Evolutionary conservation across 1,140 invertebrate genomes (phyloP).

Genomic region (Leptinotarsa undecemlineata): DNA sequence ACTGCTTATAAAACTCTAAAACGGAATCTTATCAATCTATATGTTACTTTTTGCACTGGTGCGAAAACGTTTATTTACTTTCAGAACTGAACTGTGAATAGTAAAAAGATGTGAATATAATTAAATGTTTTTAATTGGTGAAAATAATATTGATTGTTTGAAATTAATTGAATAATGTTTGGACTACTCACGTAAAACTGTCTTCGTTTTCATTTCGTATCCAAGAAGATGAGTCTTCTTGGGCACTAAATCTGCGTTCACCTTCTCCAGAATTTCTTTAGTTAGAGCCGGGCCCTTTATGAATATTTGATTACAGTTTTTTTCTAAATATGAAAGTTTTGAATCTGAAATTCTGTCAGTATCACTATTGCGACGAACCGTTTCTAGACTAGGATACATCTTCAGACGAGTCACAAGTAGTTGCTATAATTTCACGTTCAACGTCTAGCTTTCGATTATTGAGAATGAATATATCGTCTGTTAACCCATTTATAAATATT

Average conservation of each 20-base stretch:
- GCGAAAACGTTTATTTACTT: no score
- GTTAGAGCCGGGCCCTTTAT: conserved; percentile 41
- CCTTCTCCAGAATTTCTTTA: conserved; percentile 45
- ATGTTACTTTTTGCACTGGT: no score
- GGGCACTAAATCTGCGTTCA: conserved; percentile 41
- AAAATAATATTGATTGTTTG: no score
- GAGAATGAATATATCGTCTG: background rate
- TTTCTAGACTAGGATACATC: conserved; percentile 23
- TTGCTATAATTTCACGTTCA: background rate
- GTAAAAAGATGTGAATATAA: no score
- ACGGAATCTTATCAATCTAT: no score
- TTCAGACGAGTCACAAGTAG: conserved; percentile 1
- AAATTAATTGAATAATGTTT: no score
- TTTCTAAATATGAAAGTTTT: conserved; percentile 32
- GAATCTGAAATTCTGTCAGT: no score
- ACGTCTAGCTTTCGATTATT: background rate
- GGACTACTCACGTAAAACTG: conserved; percentile 39
- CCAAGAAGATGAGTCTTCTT: conserved; percentile 42
- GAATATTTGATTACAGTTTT: conserved; percentile 43
- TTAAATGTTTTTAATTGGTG: no score
- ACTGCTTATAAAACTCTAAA: no score
- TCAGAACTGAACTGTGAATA: no score
- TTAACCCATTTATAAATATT: conserved; percentile 6
- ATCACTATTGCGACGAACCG: background rate
- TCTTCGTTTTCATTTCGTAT: conserved; percentile 39